These are phyloP conservation scores for Tachysurus fulvidraco DNA, from an alignment of 2,113 vertebrate species.

Conservation along the genomic window DNA sequence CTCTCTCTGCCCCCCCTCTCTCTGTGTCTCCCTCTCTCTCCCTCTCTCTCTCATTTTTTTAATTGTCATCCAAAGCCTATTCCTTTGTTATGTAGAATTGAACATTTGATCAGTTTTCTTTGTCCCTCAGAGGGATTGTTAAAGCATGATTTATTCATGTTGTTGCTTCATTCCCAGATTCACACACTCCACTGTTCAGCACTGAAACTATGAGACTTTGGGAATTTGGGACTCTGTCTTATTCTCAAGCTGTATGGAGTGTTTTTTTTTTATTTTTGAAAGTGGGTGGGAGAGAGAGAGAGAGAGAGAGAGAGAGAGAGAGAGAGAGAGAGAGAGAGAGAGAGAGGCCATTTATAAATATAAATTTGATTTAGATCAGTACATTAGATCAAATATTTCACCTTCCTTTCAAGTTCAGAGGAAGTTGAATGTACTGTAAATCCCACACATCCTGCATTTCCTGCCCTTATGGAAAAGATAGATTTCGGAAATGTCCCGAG, in stretches of 20 bases:
- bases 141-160: not conserved
- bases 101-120: not conserved
- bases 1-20: not conserved
- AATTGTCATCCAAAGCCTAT: not conserved
- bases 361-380: constrained; percentile 41
- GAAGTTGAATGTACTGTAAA: not conserved
- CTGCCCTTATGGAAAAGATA: not conserved
- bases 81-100: no score
- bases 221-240: not conserved
- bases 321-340: constrained; percentile 6
- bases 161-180: not conserved
- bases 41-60: not conserved
- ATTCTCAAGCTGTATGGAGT: not conserved
- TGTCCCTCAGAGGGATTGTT: not conserved
- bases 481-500: not conserved
- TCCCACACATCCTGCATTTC: not conserved
- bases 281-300: constrained; percentile 27
- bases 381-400: not conserved
- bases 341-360: constrained; percentile 20
- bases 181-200: not conserved
- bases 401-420: not conserved
- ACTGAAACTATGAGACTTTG: not conserved
- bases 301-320: constrained; percentile 1
- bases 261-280: not conserved
- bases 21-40: not conserved